Evolutionary conservation across 2,113 vertebrate species (phyloP).

Genomic region (Sisor rabdophorus): DNA sequence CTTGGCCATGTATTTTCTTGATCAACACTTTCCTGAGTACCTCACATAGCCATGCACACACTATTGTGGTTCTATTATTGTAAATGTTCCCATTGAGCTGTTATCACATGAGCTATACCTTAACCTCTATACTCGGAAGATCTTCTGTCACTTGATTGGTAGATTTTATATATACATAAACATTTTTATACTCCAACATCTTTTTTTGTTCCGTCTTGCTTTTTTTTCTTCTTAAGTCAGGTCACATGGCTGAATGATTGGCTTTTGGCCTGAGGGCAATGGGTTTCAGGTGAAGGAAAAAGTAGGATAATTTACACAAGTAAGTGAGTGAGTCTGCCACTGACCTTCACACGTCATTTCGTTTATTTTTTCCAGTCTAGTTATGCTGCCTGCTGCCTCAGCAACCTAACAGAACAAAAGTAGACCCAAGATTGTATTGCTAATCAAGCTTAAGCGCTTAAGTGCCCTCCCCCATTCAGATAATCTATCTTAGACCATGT

Average conservation of each 20-base stretch:
- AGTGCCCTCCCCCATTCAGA: constrained; percentile 10
- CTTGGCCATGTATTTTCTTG: neutral
- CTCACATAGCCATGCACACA: constrained; percentile 30
- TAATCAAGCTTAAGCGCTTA: constrained; percentile 26
- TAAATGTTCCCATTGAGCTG: neutral
- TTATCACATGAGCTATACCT: neutral
- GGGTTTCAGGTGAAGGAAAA: constrained; percentile 19
- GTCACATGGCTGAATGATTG: constrained; percentile 27
- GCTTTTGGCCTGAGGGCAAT: constrained; percentile 30
- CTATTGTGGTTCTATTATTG: neutral
- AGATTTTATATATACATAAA: neutral
- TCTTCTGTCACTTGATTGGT: neutral
- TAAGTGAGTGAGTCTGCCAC: neutral
- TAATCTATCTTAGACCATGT: constrained; percentile 32
- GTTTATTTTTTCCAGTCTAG: constrained; percentile 5
- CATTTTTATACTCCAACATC: no score
- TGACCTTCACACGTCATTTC: constrained; percentile 42
- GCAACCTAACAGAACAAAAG: constrained; percentile 23
- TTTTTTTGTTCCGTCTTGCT: constrained; percentile 1
- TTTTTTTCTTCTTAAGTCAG: neutral
- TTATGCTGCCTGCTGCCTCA: constrained; percentile 6
- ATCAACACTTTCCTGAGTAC: constrained; percentile 21
- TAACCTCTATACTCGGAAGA: neutral
- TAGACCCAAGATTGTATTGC: constrained; percentile 20
- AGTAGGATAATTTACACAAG: constrained; percentile 20